Base-by-base conservation (phyloP, 2,888 invertebrate genomes). In the Cacoxenus indagator region DNA sequence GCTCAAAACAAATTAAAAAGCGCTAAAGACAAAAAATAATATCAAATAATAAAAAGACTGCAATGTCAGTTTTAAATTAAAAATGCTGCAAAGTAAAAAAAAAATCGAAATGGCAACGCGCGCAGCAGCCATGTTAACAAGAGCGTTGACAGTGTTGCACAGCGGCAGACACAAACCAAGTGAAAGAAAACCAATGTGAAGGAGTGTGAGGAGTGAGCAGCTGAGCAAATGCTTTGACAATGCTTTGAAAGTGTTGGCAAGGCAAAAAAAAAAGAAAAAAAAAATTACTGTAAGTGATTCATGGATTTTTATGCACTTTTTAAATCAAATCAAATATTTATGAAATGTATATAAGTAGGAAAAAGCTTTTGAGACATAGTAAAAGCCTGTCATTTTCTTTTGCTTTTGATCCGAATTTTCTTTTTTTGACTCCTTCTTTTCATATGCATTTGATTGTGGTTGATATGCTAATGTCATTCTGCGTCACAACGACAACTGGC, bases 371-470 rank as follows among this genome's bases (percentile, higher is more conserved):
- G n/a, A 59, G 37, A 59, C 29, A 59, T 31, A 59, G 19, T 37
- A 61, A 9, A 27, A n/a, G 59, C 31, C 51, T 29, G 11, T 65
- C 4, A 45, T 64, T 51, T 31, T 55, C 57, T 11, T 57, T 57
- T 57, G 24, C 45, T 14, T 31, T 55, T 14, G 14, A 22, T 43
- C 67, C 71, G 71, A n/a, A n/a, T n/a, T n/a, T n/a, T n/a, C n/a
- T n/a, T n/a, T n/a, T n/a, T n/a, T n/a, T n/a, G n/a, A n/a, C n/a
- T n/a, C n/a, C 69, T 70, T 68, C 64, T 67, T 71, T 62, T 67
- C 68, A 68, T 74, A 69, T 65, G 79, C 81, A 84, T 84, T 82
- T 78, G 77, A 84, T 81, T 82, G 84, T 81, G 80, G 83, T 81
- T 73, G 55, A 84, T 82, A 82, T 80, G 61, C 22, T 24, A 43